Percentiles rank a stretch among this genome's conserved stretches.
These are phyloP conservation scores for Idris sp. DNA, from an alignment of 1,140 invertebrate genomes.

Conservation along the genomic window DNA sequence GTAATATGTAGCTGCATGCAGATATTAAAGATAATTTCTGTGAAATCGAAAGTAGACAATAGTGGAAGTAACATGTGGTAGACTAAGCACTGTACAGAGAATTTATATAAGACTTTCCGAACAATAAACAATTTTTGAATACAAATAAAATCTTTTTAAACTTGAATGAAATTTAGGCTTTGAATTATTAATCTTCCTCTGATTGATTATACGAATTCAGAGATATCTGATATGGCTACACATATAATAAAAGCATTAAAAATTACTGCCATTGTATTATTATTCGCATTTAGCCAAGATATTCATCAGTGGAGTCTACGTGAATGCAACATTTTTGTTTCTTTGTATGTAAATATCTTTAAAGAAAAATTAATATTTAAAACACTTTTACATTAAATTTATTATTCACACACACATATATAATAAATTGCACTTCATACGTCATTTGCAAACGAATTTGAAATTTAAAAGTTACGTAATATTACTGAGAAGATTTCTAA, in stretches of 20 bases:
- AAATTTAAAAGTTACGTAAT: too few species aligned
- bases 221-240: conserved; percentile 4
- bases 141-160: conserved; percentile 6
- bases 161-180: conserved; percentile 5
- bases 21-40: conserved; percentile 52
- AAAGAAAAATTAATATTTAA: too few species aligned
- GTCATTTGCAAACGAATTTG: too few species aligned
- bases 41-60: conserved; percentile 54
- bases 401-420: too few species aligned
- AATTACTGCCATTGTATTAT: background rate
- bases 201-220: conserved; percentile 23
- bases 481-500: too few species aligned
- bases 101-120: conserved; percentile 34
- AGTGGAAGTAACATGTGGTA: conserved; percentile 37
- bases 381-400: too few species aligned
- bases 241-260: background rate
- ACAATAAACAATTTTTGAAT: conserved; percentile 29
- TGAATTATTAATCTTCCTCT: conserved; percentile 26
- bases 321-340: too few species aligned
- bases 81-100: background rate
- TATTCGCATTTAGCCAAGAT: too few species aligned
- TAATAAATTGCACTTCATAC: too few species aligned
- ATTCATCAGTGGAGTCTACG: too few species aligned
- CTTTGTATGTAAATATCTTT: too few species aligned
- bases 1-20: conserved; percentile 41